Base-by-base conservation (phyloP, 2,888 invertebrate species). In the Parochlus steinenii region DNA sequence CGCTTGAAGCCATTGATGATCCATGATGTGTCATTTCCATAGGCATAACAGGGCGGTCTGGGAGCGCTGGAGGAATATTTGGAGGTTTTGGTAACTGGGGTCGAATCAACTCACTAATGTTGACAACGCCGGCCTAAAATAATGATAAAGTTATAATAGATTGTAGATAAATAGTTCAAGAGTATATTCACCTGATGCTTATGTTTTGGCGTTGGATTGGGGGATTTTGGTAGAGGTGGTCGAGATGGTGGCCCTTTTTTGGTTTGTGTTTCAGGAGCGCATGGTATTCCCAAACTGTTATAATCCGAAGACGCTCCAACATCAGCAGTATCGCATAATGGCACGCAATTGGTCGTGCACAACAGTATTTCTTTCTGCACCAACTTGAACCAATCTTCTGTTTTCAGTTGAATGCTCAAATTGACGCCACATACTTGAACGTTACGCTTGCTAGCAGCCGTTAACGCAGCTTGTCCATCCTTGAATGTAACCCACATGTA, bases 401-500 rank as follows among this genome's bases (percentile, higher is more conserved):
- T 82, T 55, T 85, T 89, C 17, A 92, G 60, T 20, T 71, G 67
- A 28, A 92, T 68, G 33, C 64, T 65, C 22, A 90, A 59, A 31
- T 67, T 68, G 40, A 74, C 63, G 8, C 73, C 74, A 47, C 72
- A 69, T 14, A 78, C 69, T 45, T 68, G 64, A 24, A 76, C 69
- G 38, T 57, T 55, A 10, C 20, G 5, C 8, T 61, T 61, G 33
- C 65, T 63, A 2, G 61, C 63, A 2, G 83, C 83, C 39, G 75
- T 73, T 15, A 97, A 56, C 4, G 93, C 93, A 44, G 79, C 76
- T 50, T 82, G 78, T 0, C 93, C 90, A 49, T 86, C 83, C 45
- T 83, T 71, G 54, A 93, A 92, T 6, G 92, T 89, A 17, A 95
- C 74, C 76, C 87, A 86, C 63, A 95, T 75, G 11, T 82, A 78